Evolutionary conservation across 2,797 vertebrate species (phyloP), one percentile per base, ranked within the genome.

Genomic region (Ctenochaetus hawaiiensis): DNA sequence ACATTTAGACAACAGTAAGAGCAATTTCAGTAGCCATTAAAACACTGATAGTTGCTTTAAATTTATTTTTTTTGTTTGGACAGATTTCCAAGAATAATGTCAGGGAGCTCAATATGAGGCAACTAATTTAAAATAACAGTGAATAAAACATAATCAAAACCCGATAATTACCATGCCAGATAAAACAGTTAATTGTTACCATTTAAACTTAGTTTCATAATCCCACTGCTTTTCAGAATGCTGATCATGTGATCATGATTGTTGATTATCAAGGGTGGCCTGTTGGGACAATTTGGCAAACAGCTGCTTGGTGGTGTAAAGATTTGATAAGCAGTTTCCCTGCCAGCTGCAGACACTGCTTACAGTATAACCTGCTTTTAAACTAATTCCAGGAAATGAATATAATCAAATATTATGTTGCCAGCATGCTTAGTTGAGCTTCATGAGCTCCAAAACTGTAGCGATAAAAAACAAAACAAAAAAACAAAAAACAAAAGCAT

Each of bases 1-100:
- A 94, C 93, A 95, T 95, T 94, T 94, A 92, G 88, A 93, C 91
- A 94, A 89, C 91, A 91, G 85, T 92, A 92, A 82, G 78, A 85
- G 78, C 85, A 85, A 90, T 89, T 92, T 87, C 85, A 78, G 80
- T 67, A 44, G 88, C 82, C 81, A 87, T 86, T 85, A 89, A 87
- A 90, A 80, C 87, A 86, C 81, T 88, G 71, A 80, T 84, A 73
- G 67, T 83, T 67, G 39, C 67, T 66, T 75, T 77, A 81, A 85
- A 80, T 83, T 41, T 52, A 17, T 69, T 75, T 71, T 68, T 64
- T 82, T 61, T 43, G 67, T 75, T 58, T 71, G 41, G 68, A 65
- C 67, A 75, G 16, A 66, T 82, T 66, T 76, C 48, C 39, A 64
- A 78, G 49, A 77, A 78, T 77, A 73, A 67, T 51, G 30, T 53